Percentiles rank a stretch among this genome's conserved stretches.
phyloP scores from a whole-genome alignment of 30 jellyfish, hydroid and myxozoan species.

The Phacellophora camtschatica region DNA sequence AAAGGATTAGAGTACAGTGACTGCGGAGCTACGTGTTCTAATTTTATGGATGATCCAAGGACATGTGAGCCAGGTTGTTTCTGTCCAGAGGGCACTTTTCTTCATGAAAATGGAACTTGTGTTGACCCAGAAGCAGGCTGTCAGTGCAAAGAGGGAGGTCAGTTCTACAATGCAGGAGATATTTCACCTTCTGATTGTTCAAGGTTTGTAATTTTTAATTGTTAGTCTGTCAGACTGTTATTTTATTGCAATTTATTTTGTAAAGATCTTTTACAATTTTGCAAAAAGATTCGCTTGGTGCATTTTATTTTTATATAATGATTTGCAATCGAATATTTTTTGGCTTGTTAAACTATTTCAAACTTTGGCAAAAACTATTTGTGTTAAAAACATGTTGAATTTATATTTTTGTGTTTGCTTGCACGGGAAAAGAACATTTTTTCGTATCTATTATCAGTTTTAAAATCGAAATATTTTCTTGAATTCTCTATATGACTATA shows the following conservation, averaged over 20 bases:
- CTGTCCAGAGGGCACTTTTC: conserved; percentile 86
- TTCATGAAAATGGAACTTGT: conserved; percentile 96
- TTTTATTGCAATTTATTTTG: background rate
- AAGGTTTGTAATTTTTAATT: conserved; percentile 44
- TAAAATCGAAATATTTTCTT: too few relatives aligned
- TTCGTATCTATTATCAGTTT: too few relatives aligned
- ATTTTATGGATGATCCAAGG: conserved; percentile 70
- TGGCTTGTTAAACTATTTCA: too few relatives aligned
- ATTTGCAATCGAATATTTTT: too few relatives aligned
- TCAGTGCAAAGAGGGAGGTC: conserved; percentile 91
- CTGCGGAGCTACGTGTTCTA: conserved; percentile 89
- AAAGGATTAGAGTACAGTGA: conserved; percentile 82
- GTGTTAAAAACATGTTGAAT: too few relatives aligned
- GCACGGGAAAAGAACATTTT: too few relatives aligned
- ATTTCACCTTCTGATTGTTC: conserved; percentile 98
- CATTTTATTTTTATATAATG: too few relatives aligned
- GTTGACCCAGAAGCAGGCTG: conserved; percentile 83
- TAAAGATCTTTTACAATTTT: too few relatives aligned
- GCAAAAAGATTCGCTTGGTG: too few relatives aligned
- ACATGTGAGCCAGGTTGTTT: conserved; percentile 94
- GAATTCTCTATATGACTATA: too few relatives aligned
- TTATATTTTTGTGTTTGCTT: too few relatives aligned
- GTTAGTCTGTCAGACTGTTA: background rate
- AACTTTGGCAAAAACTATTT: too few relatives aligned
- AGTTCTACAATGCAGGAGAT: conserved; percentile 79